Conservation (phyloP, 2,888 invertebrate genomes). For the Megaustenia siamemsis region DNA sequence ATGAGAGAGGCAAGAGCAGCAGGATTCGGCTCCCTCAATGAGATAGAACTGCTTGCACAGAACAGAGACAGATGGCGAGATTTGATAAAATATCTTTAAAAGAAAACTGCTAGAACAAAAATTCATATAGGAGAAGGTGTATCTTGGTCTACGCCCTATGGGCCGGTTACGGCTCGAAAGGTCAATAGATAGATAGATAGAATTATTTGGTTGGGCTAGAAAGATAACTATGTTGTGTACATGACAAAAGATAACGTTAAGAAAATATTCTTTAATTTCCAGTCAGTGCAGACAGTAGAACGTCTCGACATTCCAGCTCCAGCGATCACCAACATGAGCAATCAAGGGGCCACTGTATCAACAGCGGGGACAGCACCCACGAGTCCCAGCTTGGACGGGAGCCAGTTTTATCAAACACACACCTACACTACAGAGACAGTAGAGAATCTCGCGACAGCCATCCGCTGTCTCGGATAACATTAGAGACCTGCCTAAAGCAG, state of each 20-base stretch:
- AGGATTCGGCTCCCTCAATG: too few species aligned
- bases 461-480: constrained; percentile 36
- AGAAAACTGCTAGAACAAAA: too few species aligned
- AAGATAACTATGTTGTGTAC: background rate
- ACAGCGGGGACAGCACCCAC: constrained; percentile 39
- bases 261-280: background rate
- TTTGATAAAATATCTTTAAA: too few species aligned
- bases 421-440: constrained; percentile 39
- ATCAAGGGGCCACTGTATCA: constrained; percentile 34
- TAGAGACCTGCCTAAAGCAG: constrained; percentile 27
- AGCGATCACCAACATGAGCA: constrained; percentile 50
- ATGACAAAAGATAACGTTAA: too few species aligned
- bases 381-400: constrained; percentile 46
- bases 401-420: constrained; percentile 28
- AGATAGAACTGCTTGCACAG: too few species aligned
- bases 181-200: too few species aligned
- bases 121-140: too few species aligned
- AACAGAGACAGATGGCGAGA: too few species aligned
- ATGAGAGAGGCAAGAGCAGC: too few species aligned
- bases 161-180: too few species aligned
- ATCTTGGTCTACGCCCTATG: too few species aligned
- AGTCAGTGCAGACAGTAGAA: constrained; percentile 49
- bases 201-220: too few species aligned
- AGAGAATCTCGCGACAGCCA: constrained; percentile 35
- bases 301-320: constrained; percentile 54